Evolutionary conservation across 2,113 vertebrate species (phyloP), one percentile per base, ranked within the genome.

Genomic region (Platysternon megacephalum): DNA sequence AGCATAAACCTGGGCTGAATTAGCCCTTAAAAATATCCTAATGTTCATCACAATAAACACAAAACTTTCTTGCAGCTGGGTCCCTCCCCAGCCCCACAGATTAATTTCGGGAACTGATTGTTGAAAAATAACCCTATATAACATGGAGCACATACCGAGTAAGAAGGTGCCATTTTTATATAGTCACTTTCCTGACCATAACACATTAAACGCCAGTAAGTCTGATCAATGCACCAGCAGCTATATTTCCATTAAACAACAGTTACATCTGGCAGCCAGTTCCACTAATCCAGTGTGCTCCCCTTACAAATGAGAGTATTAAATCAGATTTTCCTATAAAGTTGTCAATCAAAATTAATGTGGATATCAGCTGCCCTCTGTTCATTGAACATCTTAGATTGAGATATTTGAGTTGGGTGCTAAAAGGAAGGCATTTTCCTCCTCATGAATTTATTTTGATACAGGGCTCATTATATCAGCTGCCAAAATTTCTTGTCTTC

Each of bases 391-490:
- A 86, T 87, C 55, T 72, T 90, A 95, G 94, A 90, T 42, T 84
- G 85, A 96, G 58, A 89, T 84, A 87, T 79, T 95, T 97, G 76
- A 90, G 84, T 89, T 91, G 87, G 85, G 82, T 94, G 82, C 42
- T 95, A 86, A 96, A 95, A 93, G 87, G 53, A 88, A 97, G 32
- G 82, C 11, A 79, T 93, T 96, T 94, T 90, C 35, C 48, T 89
- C 46, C 93, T 97, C 88, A 46, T 91, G 74, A 91, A 91, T 88
- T 86, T 88, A 94, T 90, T 95, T 97, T 96, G 78, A 95, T 68
- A 91, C n/a, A 88, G 39, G 52, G 42, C 83, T 95, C 85, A n/a
- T 68, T 95, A 55, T 85, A 81, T 48, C 78, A 89, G 51, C 85
- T 97, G 93, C 93, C 94, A 96, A 90, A 79, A 12, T 84, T 92